phyloP scores from a whole-genome alignment of 2,888 invertebrate species.

The Xanthorhoe designata region DNA sequence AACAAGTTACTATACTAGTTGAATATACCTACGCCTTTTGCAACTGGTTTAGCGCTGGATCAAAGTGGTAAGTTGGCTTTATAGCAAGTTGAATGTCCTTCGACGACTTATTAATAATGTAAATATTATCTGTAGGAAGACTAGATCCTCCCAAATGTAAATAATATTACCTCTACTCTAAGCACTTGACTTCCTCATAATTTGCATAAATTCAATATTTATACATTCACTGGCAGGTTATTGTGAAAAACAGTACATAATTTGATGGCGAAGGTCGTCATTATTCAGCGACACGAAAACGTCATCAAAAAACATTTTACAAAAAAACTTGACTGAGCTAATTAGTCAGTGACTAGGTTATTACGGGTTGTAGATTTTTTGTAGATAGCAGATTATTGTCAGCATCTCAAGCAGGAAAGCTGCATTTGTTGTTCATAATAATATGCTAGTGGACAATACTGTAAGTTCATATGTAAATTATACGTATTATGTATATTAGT shows the following conservation, averaged over 20 bases:
- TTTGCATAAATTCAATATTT: conserved; percentile 10
- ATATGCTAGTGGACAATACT: no score
- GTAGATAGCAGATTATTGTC: not conserved
- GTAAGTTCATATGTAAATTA: no score
- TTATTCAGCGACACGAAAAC: no score
- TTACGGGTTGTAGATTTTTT: not conserved
- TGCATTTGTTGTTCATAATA: no score
- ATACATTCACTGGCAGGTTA: not conserved
- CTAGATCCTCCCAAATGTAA: not conserved
- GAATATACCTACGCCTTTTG: not conserved
- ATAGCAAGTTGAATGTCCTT: conserved; percentile 12
- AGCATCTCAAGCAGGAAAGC: no score
- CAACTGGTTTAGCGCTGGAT: not conserved
- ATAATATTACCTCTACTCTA: not conserved
- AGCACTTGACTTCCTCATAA: conserved; percentile 12
- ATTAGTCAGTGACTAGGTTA: no score
- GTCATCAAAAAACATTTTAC: no score
- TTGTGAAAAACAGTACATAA: not conserved
- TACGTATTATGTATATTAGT: no score
- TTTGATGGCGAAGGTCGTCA: no score
- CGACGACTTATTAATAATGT: not conserved
- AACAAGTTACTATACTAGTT: not conserved
- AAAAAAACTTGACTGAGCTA: no score
- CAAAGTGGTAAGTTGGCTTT: not conserved
- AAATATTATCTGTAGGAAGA: not conserved